A percentile compares a stretch with the other conserved stretches of the same genome.
Conservation (phyloP, 2,113 vertebrate species). For the Noctilio leporinus region DNA sequence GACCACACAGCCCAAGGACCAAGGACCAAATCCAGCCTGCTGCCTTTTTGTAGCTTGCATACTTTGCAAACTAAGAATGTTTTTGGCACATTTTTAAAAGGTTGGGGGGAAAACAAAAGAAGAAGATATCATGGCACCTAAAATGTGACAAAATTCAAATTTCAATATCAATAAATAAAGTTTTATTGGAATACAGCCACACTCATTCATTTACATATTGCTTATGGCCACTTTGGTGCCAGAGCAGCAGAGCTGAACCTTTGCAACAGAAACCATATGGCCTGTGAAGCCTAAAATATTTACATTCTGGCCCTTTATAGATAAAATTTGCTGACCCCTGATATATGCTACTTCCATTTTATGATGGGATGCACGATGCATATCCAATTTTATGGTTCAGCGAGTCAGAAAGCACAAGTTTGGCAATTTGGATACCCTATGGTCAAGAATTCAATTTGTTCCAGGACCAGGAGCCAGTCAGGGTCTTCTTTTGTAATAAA, state of each 20-base stretch:
- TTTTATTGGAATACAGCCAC: constrained; percentile 1
- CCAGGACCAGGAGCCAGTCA: constrained; percentile 26
- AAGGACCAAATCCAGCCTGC: not conserved
- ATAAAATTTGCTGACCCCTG: constrained; percentile 47
- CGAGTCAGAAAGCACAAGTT: constrained; percentile 54
- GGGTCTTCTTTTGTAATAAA: constrained; percentile 38
- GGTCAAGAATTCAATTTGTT: constrained; percentile 54
- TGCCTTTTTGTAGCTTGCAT: not conserved
- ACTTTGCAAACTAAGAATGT: not conserved
- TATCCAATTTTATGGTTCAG: constrained; percentile 62
- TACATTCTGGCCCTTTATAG: constrained; percentile 9
- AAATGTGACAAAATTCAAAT: constrained; percentile 23
- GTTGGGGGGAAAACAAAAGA: not conserved
- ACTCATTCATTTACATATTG: not conserved
- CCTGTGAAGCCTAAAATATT: constrained; percentile 31
- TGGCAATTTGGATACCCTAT: constrained; percentile 58
- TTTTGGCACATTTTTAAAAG: not conserved
- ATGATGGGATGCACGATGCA: constrained; percentile 34
- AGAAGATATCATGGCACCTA: not conserved
- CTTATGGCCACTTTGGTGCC: not conserved
- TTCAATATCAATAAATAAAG: constrained; percentile 3
- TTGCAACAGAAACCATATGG: not conserved
- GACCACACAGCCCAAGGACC: not conserved
- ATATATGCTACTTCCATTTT: constrained; percentile 34
- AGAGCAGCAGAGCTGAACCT: not conserved